phyloP scores from a whole-genome alignment of 2,797 vertebrate species.

The Thunnus albacares region DNA sequence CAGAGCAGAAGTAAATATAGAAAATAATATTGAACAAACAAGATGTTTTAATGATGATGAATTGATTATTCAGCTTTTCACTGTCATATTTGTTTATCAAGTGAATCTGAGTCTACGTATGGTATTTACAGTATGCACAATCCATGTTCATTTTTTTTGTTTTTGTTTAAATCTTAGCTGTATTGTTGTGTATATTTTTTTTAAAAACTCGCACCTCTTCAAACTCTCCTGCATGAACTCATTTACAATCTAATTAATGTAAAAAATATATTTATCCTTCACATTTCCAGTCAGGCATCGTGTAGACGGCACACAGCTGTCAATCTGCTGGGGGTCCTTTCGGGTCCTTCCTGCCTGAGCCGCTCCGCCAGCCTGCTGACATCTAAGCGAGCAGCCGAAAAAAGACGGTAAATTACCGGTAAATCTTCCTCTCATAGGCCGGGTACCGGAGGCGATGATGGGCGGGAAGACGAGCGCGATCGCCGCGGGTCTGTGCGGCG shows the following conservation, averaged over 20 bases:
- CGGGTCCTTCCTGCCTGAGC: conserved; percentile 63
- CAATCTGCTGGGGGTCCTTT: conserved; percentile 45
- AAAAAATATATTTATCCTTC: neutral
- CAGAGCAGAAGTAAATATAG: too few relatives aligned
- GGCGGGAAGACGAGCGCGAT: conserved; percentile 91
- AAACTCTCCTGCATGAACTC: too few relatives aligned
- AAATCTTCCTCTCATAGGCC: neutral
- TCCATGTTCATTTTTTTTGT: too few relatives aligned
- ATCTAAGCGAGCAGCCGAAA: neutral
- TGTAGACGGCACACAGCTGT: neutral
- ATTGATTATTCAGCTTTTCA: too few relatives aligned
- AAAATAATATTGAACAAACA: too few relatives aligned
- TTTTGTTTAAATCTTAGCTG: too few relatives aligned
- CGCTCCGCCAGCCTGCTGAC: conserved; percentile 32
- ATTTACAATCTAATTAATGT: neutral
- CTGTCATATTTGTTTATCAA: too few relatives aligned
- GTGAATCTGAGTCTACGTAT: too few relatives aligned
- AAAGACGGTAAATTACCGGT: neutral
- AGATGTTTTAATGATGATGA: too few relatives aligned
- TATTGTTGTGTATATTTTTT: too few relatives aligned
- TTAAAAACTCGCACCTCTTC: too few relatives aligned
- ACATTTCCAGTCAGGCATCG: conserved; percentile 14
- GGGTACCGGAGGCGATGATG: conserved; percentile 81
- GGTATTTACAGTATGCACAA: too few relatives aligned
- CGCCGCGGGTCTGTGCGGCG: conserved; percentile 94